Base-by-base conservation (phyloP, 2,113 vertebrate genomes). In the Murina feae region DNA sequence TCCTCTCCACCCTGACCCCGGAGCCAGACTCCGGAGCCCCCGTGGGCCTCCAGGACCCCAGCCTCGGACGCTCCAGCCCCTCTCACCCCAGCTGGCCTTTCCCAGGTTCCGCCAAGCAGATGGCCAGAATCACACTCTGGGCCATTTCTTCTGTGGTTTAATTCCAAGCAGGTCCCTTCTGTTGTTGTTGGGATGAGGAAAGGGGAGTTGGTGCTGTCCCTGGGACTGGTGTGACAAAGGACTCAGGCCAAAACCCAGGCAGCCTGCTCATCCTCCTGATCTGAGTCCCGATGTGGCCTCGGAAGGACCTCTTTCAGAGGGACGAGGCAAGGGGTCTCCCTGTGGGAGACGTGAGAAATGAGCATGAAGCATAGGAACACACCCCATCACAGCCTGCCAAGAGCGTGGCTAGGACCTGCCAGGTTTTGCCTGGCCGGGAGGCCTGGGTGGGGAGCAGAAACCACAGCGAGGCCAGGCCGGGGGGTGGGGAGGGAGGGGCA, bases 261-360 rank as follows among this genome's bases (percentile, higher is more conserved):
- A 10, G 55, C 32, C 17, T 76, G 30, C 69, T 44, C 0, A 14
- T 63, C 20, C 10, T n/a, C 9, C 0, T 18, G 17, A 1, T 9
- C 10, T 12, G 18, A 80, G 17, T 44, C 11, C 32, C 47, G 23
- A 35, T 12, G 1, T 14, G 28, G 83, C 13, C n/a, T 60, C 6
- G 13, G 75, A 37, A 39, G 69, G 35, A 28, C 13, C 23, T 8
- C 37, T 42, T 32, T 35, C 53, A 21, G 32, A 32, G 42, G 23
- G 20, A 14, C 23, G 11, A 66, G 44, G 17, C 78, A 9, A 28
- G 74, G 76, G 82, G n/a, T 75, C 89, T 75, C 37, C 21, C 20
- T 63, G 30, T 2, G 0, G 3, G 13, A 4, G 5, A 58, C 12
- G 9, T 49, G 30, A 30, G 30, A 68, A 85, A 1, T 14, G 35